Conservation (phyloP, 2,113 vertebrate genomes). For the Ceuthmochares aereus region DNA sequence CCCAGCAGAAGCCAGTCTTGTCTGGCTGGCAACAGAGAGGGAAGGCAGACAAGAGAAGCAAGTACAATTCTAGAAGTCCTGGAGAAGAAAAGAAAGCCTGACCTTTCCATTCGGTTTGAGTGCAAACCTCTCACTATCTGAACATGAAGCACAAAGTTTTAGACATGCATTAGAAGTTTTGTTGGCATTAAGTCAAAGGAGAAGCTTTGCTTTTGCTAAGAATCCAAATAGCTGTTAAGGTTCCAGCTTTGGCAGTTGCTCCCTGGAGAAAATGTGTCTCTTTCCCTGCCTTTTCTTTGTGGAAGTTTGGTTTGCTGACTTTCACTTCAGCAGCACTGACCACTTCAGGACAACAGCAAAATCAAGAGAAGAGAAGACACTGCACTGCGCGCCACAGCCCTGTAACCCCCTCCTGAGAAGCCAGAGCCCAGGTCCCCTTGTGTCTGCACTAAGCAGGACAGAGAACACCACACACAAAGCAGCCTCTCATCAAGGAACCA, state of each 20-base stretch:
- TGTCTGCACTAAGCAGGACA: background rate
- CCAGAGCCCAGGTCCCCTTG: background rate
- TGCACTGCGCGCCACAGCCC: background rate
- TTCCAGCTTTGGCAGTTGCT: background rate
- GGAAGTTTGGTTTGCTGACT: background rate
- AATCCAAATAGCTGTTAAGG: background rate
- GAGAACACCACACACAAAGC: background rate
- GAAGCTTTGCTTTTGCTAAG: background rate
- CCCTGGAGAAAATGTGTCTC: background rate
- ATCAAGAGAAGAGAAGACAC: background rate
- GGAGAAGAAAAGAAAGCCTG: background rate
- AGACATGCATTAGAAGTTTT: background rate
- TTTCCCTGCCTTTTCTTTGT: background rate
- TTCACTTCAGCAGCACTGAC: background rate
- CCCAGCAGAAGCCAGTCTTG: background rate
- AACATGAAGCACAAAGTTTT: background rate
- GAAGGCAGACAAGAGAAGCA: background rate
- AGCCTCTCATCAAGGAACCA: background rate
- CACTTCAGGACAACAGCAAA: background rate
- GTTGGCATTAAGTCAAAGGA: background rate
- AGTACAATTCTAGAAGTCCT: background rate
- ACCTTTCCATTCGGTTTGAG: background rate
- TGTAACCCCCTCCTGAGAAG: background rate
- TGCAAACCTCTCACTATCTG: background rate
- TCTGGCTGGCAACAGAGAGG: background rate